Base-by-base conservation (phyloP, 1,140 invertebrate species). In the Lasioglossum baleicum region DNA sequence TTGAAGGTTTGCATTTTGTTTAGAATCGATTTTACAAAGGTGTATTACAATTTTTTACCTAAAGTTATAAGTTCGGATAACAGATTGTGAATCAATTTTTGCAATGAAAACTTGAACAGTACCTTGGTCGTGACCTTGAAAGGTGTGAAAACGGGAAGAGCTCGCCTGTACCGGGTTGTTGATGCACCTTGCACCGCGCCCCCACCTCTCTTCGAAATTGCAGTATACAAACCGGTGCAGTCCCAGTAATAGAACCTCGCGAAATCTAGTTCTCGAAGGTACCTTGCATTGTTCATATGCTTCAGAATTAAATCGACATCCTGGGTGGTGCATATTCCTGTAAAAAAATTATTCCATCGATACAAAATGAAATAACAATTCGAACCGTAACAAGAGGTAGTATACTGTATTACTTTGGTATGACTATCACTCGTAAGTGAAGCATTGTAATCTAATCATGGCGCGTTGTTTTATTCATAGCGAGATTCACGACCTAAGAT, bases 251-350 rank as follows among this genome's bases (percentile, higher is more conserved):
- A 95, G 87, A 97, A 97, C 40, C 96, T 94, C 5, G 96, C 97
- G 91, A 98, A 97, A 89, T 98, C 97, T 72, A 97, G 91, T 89
- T 97, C 97, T 10, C 97, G 93, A 2, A 97, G 89, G 80, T 97
- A 98, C 11, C 97, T 94, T 0, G 96, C 96, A 89, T 98, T 98
- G 90, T 98, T 98, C 97, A 98, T 98, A 89, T 98, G 97, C 4
- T 94, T 93, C 0, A 97, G 91, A 69, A 96, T 95, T 63, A 97
- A 94, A 88, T 98, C 97, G 20, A 97, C 94, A 90, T 98, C 97
- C 90, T 96, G 96, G 0, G 96, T 96, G 7, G 95, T 96, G 83
- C 96, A 97, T 22, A 97, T 93, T 1, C 96, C 96, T 96, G 81
- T 35, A 93, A 87, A 56, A 75, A 56, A 22, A 58, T 66, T 53